Base-by-base conservation (phyloP, 1,140 invertebrate genomes). In the Macrocentrus cingulum region DNA sequence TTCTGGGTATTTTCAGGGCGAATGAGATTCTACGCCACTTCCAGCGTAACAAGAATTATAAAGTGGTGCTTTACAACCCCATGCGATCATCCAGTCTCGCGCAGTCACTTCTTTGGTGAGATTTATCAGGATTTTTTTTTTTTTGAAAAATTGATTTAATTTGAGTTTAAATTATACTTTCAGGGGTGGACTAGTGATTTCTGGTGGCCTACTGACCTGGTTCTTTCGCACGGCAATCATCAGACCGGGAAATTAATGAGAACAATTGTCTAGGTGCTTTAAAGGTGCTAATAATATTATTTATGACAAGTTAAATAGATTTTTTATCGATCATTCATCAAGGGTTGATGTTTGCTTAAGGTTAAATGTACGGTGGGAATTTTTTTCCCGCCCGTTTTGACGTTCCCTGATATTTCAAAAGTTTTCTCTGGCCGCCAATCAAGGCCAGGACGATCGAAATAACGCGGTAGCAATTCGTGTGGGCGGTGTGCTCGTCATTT, bases 91-190 rank as follows among this genome's bases (percentile, higher is more conserved):
- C n/a, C n/a, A n/a, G n/a, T n/a, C n/a, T n/a, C 45, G 77, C 67
- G 62, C 81, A 83, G 64, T 80, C 81, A 0, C 60, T 72, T 5
- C 60, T 82, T 6, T 81, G 80, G 82, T 83, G n/a, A n/a, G n/a
- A n/a, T n/a, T n/a, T n/a, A 53, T 44, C 32, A 42, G 18, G 9
- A 29, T 29, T 29, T 13, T 29, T 39, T 13, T 41, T 44, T 20
- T 8, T 8, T 19, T 20, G 11, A 44, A 13, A 15, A 23, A 15
- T 45, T 8, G 32, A 29, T 25, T 15, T 7, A 49, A 13, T 49
- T 49, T 29, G 25, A 29, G n/a, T n/a, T n/a, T n/a, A n/a, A 25
- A 22, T 15, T 44, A 20, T 54, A 32, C 59, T 75, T 73, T 58
- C 71, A 81, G 80, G 79, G 69, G 79, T 49, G 66, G 78, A 6